These are phyloP conservation scores for Boloria selene DNA, from an alignment of 2,888 invertebrate genomes.

Conservation along the genomic window DNA sequence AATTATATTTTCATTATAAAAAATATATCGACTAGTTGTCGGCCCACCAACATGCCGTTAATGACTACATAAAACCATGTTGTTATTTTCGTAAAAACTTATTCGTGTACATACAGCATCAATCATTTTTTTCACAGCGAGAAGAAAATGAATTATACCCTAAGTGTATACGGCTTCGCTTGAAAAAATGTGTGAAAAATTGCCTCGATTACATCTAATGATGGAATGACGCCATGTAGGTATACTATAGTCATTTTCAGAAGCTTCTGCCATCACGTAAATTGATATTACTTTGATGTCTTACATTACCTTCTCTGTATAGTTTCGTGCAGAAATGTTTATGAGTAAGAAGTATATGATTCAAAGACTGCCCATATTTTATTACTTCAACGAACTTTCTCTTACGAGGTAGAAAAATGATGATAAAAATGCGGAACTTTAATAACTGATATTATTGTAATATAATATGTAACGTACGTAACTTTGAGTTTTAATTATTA, in stretches of 20 bases:
- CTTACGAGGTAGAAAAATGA: too few relatives aligned
- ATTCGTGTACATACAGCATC: conserved; percentile 59
- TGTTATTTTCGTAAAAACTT: conserved; percentile 62
- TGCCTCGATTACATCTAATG: conserved; percentile 70
- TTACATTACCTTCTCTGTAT: conserved; percentile 51
- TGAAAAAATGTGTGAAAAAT: conserved; percentile 76
- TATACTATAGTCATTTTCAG: conserved; percentile 50
- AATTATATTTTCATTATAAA: conserved; percentile 47
- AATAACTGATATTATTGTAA: neutral
- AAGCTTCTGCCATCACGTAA: conserved; percentile 56
- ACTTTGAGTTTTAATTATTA: too few relatives aligned
- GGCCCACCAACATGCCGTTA: conserved; percentile 46
- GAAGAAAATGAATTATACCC: conserved; percentile 68
- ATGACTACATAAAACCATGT: conserved; percentile 58
- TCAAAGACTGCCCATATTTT: too few relatives aligned
- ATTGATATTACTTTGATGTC: conserved; percentile 54
- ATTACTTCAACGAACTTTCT: too few relatives aligned
- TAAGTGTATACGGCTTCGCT: conserved; percentile 62
- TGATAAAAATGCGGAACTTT: neutral
- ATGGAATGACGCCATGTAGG: conserved; percentile 59
- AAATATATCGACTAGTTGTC: conserved; percentile 54
- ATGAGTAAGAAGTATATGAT: neutral
- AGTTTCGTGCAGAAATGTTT: conserved; percentile 41
- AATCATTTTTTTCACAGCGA: conserved; percentile 69
- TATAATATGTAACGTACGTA: neutral